These are phyloP conservation scores for Rhyacophila brunnea DNA, from an alignment of 1,140 invertebrate species.

Conservation along the genomic window DNA sequence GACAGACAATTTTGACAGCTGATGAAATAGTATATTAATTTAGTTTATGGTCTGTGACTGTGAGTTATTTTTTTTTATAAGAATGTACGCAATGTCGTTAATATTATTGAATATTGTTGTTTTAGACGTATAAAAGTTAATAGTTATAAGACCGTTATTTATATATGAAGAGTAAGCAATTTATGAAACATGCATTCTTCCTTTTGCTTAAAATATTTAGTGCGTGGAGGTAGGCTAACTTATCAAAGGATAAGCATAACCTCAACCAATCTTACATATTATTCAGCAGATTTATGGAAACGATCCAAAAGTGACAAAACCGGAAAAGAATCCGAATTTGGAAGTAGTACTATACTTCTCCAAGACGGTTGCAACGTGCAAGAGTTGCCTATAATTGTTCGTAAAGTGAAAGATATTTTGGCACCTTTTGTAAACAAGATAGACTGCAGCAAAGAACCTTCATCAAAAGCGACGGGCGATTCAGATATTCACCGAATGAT, in stretches of 20 bases:
- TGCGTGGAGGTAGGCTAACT: not conserved
- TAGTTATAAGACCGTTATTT: too few relatives aligned
- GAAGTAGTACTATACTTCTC: slow-evolving; percentile 45
- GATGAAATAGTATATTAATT: too few relatives aligned
- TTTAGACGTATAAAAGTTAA: too few relatives aligned
- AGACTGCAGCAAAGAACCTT: slow-evolving; percentile 13
- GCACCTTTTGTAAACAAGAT: slow-evolving; percentile 35
- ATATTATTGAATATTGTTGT: too few relatives aligned
- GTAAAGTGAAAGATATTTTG: slow-evolving; percentile 50
- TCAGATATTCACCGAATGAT: slow-evolving; percentile 46
- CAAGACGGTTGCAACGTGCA: slow-evolving; percentile 68
- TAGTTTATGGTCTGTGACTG: too few relatives aligned
- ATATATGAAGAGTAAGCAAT: too few relatives aligned
- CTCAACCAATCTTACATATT: not conserved
- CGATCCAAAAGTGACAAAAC: not conserved
- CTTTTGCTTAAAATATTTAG: not conserved
- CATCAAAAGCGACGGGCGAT: slow-evolving; percentile 29
- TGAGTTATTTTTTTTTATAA: too few relatives aligned
- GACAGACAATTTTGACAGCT: too few relatives aligned
- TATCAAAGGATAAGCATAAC: not conserved
- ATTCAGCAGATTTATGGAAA: not conserved
- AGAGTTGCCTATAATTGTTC: slow-evolving; percentile 67
- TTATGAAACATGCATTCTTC: too few relatives aligned
- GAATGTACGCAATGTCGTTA: too few relatives aligned
- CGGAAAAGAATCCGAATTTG: slow-evolving; percentile 8